Evolutionary conservation across 2,113 vertebrate genomes (phyloP), one percentile per base, ranked within the genome.

Genomic region (Pycnonotus jocosus): DNA sequence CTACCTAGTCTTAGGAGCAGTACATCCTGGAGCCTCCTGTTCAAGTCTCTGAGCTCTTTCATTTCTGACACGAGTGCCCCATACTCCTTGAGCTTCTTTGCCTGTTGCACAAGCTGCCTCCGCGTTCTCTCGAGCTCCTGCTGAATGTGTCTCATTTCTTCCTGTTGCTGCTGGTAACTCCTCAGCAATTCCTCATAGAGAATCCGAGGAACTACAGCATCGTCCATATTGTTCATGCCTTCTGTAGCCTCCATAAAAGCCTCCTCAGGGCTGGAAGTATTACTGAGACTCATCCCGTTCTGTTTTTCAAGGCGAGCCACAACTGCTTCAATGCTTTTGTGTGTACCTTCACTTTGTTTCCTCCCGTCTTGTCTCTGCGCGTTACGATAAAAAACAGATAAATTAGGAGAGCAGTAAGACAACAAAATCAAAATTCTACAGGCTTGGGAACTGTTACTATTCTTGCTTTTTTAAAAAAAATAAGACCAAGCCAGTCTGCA

Each of bases 41-140:
- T 99, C 97, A 99, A 99, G 98, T 99, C 99, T n/a, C 99, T 98
- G 94, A 99, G 98, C 96, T 99, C 99, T 97, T 99, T 99, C 97
- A 99, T 99, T 97, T 99, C 99, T 15, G 99, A 99, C 96, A 99
- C 98, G 91, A 99, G 98, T 62, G 98, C 99, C 92, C 99, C 99
- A 45, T 99, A 99, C 95, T 99, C 99, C 97, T 99, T 99, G 53
- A 99, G 98, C 97, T 99, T 99, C 98, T 99, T 99, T 95, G 99
- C 99, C 97, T 99, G 99, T 93, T 99, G 99, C 30, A 99, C 98
- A 82, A 99, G 98, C 98, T 99, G 99, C 76, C 99, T 98, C 72
- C 99, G 98, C 8, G 99, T 99, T 94, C 99, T 98, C 97, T 99
- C 99, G 83, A 99, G 98, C 97, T 99, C 99, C 98, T 99, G 99